A percentile compares a stretch with the other conserved stretches of the same genome.
These are phyloP conservation scores for Xanthia icteritia DNA, from an alignment of 2,888 invertebrate species.

Conservation along the genomic window DNA sequence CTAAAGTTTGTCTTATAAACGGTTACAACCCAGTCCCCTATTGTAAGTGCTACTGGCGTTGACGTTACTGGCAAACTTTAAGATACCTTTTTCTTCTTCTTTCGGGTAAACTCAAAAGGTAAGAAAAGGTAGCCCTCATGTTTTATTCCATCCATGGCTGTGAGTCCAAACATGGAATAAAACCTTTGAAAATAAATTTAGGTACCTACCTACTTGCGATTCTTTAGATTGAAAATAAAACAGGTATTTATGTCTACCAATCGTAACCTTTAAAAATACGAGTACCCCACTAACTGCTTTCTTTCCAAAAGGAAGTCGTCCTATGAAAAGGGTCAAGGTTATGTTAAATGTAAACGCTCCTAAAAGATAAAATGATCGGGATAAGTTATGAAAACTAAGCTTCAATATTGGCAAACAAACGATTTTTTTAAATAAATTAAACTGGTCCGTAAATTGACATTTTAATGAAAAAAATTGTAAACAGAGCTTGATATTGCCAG, in stretches of 20 bases:
- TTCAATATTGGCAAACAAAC: neutral
- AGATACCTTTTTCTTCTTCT: constrained; percentile 38
- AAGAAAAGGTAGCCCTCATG: constrained; percentile 17
- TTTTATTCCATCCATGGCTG: constrained; percentile 20
- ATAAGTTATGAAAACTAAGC: neutral
- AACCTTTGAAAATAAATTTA: constrained; percentile 19
- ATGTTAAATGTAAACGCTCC: neutral
- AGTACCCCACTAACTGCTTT: neutral
- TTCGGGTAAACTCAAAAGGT: constrained; percentile 29
- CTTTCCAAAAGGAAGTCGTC: no score
- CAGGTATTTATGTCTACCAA: neutral
- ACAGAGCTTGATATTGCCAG: no score
- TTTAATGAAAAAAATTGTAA: neutral
- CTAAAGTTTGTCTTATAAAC: constrained; percentile 8
- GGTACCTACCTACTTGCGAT: neutral
- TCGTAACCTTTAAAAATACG: neutral
- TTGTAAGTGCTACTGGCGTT: constrained; percentile 11
- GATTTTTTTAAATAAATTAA: neutral
- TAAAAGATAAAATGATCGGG: neutral
- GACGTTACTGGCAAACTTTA: constrained; percentile 19
- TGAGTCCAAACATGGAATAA: neutral
- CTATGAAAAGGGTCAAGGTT: neutral
- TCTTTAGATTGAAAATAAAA: neutral
- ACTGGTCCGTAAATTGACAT: neutral
- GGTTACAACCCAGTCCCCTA: neutral